Base-by-base conservation (phyloP, 2,113 vertebrate species). In the Gymnarchus niloticus region DNA sequence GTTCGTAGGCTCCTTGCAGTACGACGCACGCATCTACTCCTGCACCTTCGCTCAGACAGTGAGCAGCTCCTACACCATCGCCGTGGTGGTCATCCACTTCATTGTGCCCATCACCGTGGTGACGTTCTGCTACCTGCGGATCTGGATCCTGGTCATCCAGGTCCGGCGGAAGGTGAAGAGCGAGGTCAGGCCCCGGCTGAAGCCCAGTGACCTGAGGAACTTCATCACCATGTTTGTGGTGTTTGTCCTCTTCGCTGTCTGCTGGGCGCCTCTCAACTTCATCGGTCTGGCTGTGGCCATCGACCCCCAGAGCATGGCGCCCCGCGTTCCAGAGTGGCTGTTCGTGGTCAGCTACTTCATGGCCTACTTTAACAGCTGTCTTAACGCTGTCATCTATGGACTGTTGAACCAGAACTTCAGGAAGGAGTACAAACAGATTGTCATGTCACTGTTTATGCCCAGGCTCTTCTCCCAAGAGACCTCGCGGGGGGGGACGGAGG, bases 361-460 rank as follows among this genome's bases (percentile, higher is more conserved):
- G 94, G 96, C 95, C 61, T 97, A 96, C 88, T 96, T 96, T 89
- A 96, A 96, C 89, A 96, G 95, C 89, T 96, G 95, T 93, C 95
- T 96, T 90, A 96, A 96, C 4, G 95, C 96, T 85, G 91, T 96
- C 84, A 91, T 96, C 86, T 96, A 96, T 0, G 95, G 96, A 90
- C 92, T 97, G 83, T 93, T 96, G 85, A 96, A 97, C 88, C 94
- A 95, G 91, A 96, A 96, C 91, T 96, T 96, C 90, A 90, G 93
- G 25, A 93, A 93, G 85, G 96, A 96, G 87, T 96, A 96, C 83
- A 95, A 94, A 89, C 90, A 90, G 65, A 96, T 96, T 78, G 85
- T 96, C 85, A 92, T 91, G 83, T 92, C 91, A 21, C 87, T 96
- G 87, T 96, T 94, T 92, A 94, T 87, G 87, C 95, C 94, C 56